A percentile compares a stretch with the other conserved stretches of the same genome.
Evolutionary conservation across 2,888 invertebrate species (phyloP).

Genomic region (Digitonthophagus gazella): DNA sequence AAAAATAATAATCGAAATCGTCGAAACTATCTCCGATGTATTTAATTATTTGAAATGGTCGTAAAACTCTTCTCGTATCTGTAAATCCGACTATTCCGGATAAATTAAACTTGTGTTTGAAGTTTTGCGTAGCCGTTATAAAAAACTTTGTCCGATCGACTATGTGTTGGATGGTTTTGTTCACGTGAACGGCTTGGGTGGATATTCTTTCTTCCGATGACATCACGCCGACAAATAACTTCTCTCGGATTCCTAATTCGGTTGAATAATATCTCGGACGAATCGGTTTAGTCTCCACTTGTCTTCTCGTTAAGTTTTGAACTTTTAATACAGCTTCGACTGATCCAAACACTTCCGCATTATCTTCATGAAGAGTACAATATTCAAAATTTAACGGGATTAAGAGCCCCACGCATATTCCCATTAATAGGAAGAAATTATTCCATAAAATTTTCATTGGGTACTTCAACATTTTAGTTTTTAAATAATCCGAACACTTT

Average conservation of each 20-base stretch:
- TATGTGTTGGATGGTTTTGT: constrained; percentile 80
- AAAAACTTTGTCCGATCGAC: constrained; percentile 72
- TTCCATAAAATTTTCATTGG: constrained; percentile 4
- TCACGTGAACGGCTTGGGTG: constrained; percentile 77
- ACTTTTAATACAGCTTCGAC: constrained; percentile 19
- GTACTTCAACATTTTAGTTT: constrained; percentile 7
- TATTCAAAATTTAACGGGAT: constrained; percentile 20
- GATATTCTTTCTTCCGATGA: constrained; percentile 72
- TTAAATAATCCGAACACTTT: no score
- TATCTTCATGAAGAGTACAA: constrained; percentile 19
- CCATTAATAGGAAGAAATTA: constrained; percentile 23
- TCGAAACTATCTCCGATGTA: constrained; percentile 89
- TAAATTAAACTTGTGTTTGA: constrained; percentile 46
- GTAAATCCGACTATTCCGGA: constrained; percentile 78
- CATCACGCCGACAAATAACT: constrained; percentile 83
- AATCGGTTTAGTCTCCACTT: constrained; percentile 55
- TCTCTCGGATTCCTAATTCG: constrained; percentile 89
- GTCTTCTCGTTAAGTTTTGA: constrained; percentile 21
- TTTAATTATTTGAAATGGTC: constrained; percentile 85
- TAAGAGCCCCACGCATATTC: constrained; percentile 23
- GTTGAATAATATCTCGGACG: constrained; percentile 93
- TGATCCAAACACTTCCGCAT: constrained; percentile 18
- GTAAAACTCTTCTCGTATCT: constrained; percentile 70
- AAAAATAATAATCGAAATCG: constrained; percentile 89
- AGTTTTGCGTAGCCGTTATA: constrained; percentile 50